Conservation (phyloP, 2,797 vertebrate genomes). For the Pantherophis vulpinus region DNA sequence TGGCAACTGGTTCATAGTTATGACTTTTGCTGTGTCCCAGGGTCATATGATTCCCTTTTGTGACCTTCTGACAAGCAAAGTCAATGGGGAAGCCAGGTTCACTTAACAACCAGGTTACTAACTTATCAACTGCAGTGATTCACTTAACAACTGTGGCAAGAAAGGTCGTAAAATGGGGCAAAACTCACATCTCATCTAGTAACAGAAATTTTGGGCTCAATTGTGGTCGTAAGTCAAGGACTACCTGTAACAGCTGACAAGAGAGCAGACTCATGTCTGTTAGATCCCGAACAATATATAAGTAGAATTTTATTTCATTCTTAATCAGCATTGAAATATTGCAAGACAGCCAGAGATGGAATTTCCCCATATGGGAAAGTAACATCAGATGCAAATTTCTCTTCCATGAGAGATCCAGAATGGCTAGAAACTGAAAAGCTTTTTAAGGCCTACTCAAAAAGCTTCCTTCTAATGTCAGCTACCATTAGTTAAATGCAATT, state of each 20-base stretch:
- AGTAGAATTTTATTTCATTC: neutral
- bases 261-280: neutral
- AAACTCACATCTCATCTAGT: no score
- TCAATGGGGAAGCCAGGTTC: no score
- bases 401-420: neutral
- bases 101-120: no score
- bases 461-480: neutral
- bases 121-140: no score
- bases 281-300: neutral
- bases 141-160: no score
- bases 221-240: no score
- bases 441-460: neutral
- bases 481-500: neutral
- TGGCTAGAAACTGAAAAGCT: neutral
- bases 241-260: neutral
- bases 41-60: no score
- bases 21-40: no score
- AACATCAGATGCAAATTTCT: neutral
- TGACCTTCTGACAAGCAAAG: no score
- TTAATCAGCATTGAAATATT: neutral
- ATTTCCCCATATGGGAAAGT: neutral
- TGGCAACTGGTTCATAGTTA: no score
- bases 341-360: neutral
- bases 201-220: no score
- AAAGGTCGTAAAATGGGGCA: no score